Evolutionary conservation across 1,140 invertebrate genomes (phyloP).

Genomic region (Zaprionus nigranus): DNA sequence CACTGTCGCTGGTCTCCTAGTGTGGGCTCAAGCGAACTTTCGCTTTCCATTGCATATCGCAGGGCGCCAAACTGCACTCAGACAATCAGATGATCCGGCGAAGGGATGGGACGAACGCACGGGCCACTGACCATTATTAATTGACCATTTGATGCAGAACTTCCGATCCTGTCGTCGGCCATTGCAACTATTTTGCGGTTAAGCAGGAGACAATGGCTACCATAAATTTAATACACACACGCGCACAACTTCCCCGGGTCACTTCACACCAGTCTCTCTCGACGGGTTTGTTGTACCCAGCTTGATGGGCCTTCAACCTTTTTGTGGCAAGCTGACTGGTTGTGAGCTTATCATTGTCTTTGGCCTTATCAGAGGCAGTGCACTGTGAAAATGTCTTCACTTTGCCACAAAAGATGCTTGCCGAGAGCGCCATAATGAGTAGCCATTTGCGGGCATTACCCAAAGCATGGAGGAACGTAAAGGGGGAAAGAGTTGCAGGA

Average conservation of each 20-base stretch:
- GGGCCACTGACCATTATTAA: slow-evolving; percentile 78
- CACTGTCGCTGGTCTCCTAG: slow-evolving; percentile 27
- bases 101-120: background rate
- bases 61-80: slow-evolving; percentile 44
- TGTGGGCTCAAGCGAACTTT: slow-evolving; percentile 14
- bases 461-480: background rate
- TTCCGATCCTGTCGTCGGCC: slow-evolving; percentile 14
- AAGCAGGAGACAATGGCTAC: slow-evolving; percentile 68
- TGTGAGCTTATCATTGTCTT: slow-evolving; percentile 50
- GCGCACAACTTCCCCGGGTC: background rate
- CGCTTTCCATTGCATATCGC: slow-evolving; percentile 34
- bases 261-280: background rate
- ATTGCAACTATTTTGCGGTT: slow-evolving; percentile 67
- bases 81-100: background rate
- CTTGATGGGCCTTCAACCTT: slow-evolving; percentile 39
- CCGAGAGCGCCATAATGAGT: slow-evolving; percentile 31
- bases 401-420: slow-evolving; percentile 46
- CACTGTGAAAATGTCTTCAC: slow-evolving; percentile 62
- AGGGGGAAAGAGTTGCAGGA: background rate
- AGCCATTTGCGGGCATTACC: slow-evolving; percentile 31
- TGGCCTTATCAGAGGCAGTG: slow-evolving; percentile 66
- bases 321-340: slow-evolving; percentile 24
- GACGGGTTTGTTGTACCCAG: slow-evolving; percentile 56
- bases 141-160: slow-evolving; percentile 76
- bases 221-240: slow-evolving; percentile 60